phyloP scores from a whole-genome alignment of 2,113 vertebrate species.

The Eptatretus burgeri region DNA sequence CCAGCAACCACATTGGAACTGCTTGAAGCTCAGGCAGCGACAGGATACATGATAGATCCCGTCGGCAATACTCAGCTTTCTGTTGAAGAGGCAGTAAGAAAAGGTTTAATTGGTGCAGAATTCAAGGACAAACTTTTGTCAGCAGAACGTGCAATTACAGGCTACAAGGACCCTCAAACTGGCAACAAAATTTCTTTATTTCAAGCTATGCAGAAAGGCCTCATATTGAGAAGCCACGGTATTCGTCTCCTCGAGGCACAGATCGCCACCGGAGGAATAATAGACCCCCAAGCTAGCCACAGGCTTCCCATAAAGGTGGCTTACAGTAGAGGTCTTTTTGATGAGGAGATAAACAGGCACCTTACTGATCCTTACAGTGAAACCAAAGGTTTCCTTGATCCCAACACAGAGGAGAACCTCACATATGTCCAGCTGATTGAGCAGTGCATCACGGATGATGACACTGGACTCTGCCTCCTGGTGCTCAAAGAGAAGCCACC shows the following conservation, averaged over 20 bases:
- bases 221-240: slow-evolving; percentile 21
- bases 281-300: slow-evolving; percentile 18
- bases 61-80: slow-evolving; percentile 26
- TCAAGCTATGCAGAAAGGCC: slow-evolving; percentile 23
- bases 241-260: slow-evolving; percentile 24
- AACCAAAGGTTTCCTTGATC: slow-evolving; percentile 29
- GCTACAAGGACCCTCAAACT: slow-evolving; percentile 21
- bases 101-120: slow-evolving; percentile 20
- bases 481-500: slow-evolving; percentile 17
- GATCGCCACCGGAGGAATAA: slow-evolving; percentile 20
- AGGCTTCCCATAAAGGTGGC: slow-evolving; percentile 18
- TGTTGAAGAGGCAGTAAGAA: slow-evolving; percentile 27
- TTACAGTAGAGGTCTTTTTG: slow-evolving; percentile 16
- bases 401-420: slow-evolving; percentile 24
- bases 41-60: slow-evolving; percentile 42
- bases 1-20: slow-evolving; percentile 18
- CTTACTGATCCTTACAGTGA: slow-evolving; percentile 16
- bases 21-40: slow-evolving; percentile 24
- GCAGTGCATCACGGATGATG: slow-evolving; percentile 18
- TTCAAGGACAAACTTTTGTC: slow-evolving; percentile 19
- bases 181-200: slow-evolving; percentile 22
- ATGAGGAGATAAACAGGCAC: slow-evolving; percentile 15
- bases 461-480: slow-evolving; percentile 19
- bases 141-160: slow-evolving; percentile 21
- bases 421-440: slow-evolving; percentile 23